Conservation (phyloP, 2,888 invertebrate genomes). For the Pristionchus fissidentatus region DNA sequence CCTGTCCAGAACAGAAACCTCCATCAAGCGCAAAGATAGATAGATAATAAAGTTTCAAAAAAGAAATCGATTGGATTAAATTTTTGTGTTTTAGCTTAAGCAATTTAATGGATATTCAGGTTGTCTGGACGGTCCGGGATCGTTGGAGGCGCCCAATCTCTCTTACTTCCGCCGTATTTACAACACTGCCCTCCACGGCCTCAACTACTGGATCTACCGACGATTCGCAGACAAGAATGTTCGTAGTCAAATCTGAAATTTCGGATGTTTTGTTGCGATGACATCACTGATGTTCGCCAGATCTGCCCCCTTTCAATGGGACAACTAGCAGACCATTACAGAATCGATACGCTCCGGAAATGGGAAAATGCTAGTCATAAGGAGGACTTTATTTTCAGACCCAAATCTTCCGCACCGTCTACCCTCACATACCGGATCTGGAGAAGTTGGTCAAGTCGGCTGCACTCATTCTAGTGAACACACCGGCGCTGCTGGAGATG, state of each 20-base stretch:
- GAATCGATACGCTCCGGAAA: background rate
- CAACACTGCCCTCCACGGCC: constrained; percentile 46
- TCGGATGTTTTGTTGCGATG: too few relatives aligned
- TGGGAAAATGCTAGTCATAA: background rate
- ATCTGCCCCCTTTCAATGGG: too few relatives aligned
- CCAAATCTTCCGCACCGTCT: constrained; percentile 41
- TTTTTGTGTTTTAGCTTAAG: too few relatives aligned
- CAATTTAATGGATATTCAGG: too few relatives aligned
- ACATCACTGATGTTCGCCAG: too few relatives aligned
- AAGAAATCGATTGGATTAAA: too few relatives aligned
- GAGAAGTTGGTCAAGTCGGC: constrained; percentile 35
- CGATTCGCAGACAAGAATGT: constrained; percentile 47
- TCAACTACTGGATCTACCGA: constrained; percentile 47
- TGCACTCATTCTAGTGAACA: constrained; percentile 46
- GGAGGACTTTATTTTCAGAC: constrained; percentile 25
- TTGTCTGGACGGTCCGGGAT: constrained; percentile 44
- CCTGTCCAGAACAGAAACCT: too few relatives aligned
- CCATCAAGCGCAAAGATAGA: too few relatives aligned
- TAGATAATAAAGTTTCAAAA: too few relatives aligned
- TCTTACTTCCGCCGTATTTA: constrained; percentile 44
- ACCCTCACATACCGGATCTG: constrained; percentile 45
- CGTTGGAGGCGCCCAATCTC: constrained; percentile 42
- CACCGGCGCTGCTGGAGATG: constrained; percentile 43
- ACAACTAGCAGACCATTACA: background rate
- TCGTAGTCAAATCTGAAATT: too few relatives aligned